Base-by-base conservation (phyloP, 2,113 vertebrate species). In the Neofelis nebulosa region DNA sequence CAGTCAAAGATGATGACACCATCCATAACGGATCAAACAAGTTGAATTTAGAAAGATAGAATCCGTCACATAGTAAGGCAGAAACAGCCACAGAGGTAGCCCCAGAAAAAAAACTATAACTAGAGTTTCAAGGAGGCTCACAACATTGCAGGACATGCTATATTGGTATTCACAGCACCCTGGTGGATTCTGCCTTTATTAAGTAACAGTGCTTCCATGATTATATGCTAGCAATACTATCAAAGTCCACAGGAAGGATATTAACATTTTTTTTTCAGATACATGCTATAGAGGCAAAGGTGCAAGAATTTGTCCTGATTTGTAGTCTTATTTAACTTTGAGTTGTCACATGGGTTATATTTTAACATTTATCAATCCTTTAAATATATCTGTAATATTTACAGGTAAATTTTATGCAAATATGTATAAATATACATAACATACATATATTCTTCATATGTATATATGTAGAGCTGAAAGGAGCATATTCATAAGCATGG, bases 121-220 rank as follows among this genome's bases (percentile, higher is more conserved):
- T 82, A 48, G 13, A 50, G 4, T 83, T 84, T 80, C n/a, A 86
- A 83, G 2, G 27, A 78, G 5, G 2, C 5, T 66, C 16, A 21
- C 31, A 66, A 3, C 0, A 0, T 78, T 18, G 7, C 8, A 89
- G 4, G 36, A 15, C 16, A 14, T 2, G 29, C 15, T 14, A 27
- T 52, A 38, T 29, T 0, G 3, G 12, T 25, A 10, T 80, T 61
- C 45, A 33, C 5, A 63, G 33, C 0, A 27, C 45, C 63, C 76
- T 21, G 25, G 38, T 61, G 7, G n/a, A 18, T 21, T 61, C 12
- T 38, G 5, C 16, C 27, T 66, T 33, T 69, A 8, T 23, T 31
- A 74, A 12, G 4, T 29, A 55, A 38, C 15, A 63, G 15, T 27
- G 2, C 14, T 89, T 65, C 5, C 7, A 33, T 29, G 2, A 13